phyloP scores from a whole-genome alignment of 2,797 vertebrate species.

The Channa striata region DNA sequence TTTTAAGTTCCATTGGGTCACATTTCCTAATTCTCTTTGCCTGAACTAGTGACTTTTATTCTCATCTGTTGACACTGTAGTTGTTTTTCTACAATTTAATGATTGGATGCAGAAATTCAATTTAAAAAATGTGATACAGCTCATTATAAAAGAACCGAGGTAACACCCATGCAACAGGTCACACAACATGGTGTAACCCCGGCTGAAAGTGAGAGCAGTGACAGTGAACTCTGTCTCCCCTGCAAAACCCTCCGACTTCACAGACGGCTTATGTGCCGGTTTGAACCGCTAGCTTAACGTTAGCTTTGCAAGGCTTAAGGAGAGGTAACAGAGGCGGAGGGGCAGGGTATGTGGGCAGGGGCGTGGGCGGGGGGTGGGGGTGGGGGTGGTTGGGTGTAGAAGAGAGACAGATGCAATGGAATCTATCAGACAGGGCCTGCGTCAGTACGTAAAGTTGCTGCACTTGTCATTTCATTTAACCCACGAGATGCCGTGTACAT shows the following conservation, averaged over 20 bases:
- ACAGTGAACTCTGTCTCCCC: conserved; percentile 7
- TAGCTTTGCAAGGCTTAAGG: conserved; percentile 11
- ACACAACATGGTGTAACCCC: too few relatives aligned
- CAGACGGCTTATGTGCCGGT: conserved; percentile 13
- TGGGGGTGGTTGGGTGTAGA: too few relatives aligned
- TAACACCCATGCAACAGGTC: not conserved
- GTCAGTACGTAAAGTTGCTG: not conserved
- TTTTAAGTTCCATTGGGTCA: not conserved
- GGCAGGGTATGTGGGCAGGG: not conserved
- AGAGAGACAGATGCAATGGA: not conserved
- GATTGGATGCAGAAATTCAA: not conserved
- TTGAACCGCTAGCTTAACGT: conserved; percentile 21
- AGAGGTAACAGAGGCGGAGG: conserved; percentile 2
- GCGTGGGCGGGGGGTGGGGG: too few relatives aligned
- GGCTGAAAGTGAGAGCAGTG: conserved; percentile 5
- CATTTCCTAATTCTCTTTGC: not conserved
- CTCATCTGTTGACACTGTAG: too few relatives aligned
- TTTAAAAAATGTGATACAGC: not conserved
- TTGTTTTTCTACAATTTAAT: not conserved
- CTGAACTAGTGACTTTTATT: not conserved
- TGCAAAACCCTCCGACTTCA: conserved; percentile 1
- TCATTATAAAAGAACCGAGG: too few relatives aligned
- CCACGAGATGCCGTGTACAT: not conserved
- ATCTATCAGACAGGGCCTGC: too few relatives aligned
- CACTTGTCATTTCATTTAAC: not conserved